Evolutionary conservation across 2,113 vertebrate species (phyloP), one percentile per base, ranked within the genome.

Genomic region (Puntigrus tetrazona): DNA sequence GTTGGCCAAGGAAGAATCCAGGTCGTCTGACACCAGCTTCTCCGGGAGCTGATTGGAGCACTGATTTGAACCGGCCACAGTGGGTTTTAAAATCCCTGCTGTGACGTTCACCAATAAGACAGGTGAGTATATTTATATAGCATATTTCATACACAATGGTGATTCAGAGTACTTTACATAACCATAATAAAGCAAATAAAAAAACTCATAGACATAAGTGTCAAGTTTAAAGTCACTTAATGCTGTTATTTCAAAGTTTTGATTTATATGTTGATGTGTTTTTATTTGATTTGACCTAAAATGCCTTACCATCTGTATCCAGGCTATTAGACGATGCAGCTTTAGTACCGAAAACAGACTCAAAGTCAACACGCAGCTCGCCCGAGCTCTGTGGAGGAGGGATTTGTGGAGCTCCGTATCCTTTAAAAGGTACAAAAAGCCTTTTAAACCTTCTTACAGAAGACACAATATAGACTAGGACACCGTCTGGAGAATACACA

Each of bases 1-100:
- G 89, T 99, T 99, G 86, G 98, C 98, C 91, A 99, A 94, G 52
- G 98, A 99, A 34, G 98, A 99, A 92, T 99, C 98, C 93, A 99
- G 94, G 92, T 99, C 98, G 86, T 98, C 97, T 47, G 97, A 97
- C 87, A 99, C 97, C 88, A 99, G 94, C 89, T 97, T 99, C 89
- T 96, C 96, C 85, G 96, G 95, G 79, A 94, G 95, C 88, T 95
- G 95, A 93, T 92, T 95, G 91, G 95, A 93, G 90, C 87, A 87
- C 92, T 95, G 96, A 92, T 93, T 96, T 91, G 95, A 96, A 88
- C 95, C 96, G 31, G 96, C 92, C 88, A 98, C 94, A 89, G 97
- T 98, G 84, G 97, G 98, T 94, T 98, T 99, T 86, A 99, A 93
- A 89, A 99, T 97, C 90, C 96, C 95, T 89, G 96, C 97, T 88